Evolutionary conservation across 2,797 vertebrate species (phyloP).

Genomic region (Lophius americanus): DNA sequence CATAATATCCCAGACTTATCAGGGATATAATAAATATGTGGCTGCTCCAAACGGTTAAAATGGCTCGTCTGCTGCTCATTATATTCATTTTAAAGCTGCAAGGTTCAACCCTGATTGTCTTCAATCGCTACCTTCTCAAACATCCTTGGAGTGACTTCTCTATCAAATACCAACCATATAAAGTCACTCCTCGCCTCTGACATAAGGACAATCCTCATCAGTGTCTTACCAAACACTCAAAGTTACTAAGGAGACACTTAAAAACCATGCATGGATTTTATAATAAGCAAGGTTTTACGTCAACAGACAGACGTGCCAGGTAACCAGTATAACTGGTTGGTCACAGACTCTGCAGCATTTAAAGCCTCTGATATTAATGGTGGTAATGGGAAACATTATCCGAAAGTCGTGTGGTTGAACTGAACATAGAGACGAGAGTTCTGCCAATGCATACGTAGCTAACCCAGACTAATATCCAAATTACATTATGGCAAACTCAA

Average conservation of each 20-base stretch:
- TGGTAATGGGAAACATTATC: slow-evolving; percentile 76
- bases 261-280: slow-evolving; percentile 71
- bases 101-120: not conserved
- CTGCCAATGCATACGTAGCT: slow-evolving; percentile 71
- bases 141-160: slow-evolving; percentile 5
- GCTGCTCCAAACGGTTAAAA: not conserved
- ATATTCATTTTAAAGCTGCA: not conserved
- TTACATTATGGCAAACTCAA: slow-evolving; percentile 71
- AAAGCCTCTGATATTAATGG: slow-evolving; percentile 74
- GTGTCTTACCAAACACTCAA: slow-evolving; percentile 72
- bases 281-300: slow-evolving; percentile 72
- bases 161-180: slow-evolving; percentile 25
- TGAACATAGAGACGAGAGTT: slow-evolving; percentile 66
- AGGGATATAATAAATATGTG: no score
- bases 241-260: slow-evolving; percentile 75
- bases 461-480: slow-evolving; percentile 72
- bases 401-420: slow-evolving; percentile 61
- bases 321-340: slow-evolving; percentile 69
- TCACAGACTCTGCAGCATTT: slow-evolving; percentile 59
- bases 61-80: not conserved
- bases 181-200: slow-evolving; percentile 40
- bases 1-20: no score
- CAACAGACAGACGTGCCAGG: slow-evolving; percentile 74
- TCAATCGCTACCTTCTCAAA: slow-evolving; percentile 10
- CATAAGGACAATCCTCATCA: slow-evolving; percentile 25